These are phyloP conservation scores for Smutsia temminckii DNA, from an alignment of 2,797 vertebrate genomes.

Conservation along the genomic window DNA sequence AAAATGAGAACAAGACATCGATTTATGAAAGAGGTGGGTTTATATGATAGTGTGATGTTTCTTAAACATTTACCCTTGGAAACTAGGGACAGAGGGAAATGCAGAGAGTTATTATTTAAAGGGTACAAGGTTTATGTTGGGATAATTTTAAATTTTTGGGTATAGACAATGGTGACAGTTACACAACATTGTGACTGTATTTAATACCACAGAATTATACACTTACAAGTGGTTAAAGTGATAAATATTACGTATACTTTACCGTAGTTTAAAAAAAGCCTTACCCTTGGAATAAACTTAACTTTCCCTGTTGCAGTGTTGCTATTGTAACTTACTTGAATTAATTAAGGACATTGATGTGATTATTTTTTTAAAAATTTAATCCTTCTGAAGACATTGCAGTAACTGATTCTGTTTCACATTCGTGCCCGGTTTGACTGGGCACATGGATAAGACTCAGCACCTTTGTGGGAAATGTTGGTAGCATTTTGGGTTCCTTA, in stretches of 20 bases:
- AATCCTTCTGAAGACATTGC: background rate
- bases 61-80: background rate
- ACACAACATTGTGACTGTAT: background rate
- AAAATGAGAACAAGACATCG: background rate
- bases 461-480: background rate
- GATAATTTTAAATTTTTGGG: background rate
- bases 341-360: background rate
- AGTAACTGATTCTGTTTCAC: background rate
- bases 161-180: background rate
- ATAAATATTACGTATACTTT: background rate
- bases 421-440: background rate
- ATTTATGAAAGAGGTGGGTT: background rate
- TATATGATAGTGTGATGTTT: background rate
- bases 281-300: background rate
- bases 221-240: background rate
- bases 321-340: constrained; percentile 10
- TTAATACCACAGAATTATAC: background rate
- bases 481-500: background rate
- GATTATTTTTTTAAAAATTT: background rate
- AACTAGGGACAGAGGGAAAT: background rate
- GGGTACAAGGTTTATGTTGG: background rate
- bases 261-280: background rate
- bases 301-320: background rate
- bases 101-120: background rate
- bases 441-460: background rate